Evolutionary conservation across 1,140 invertebrate genomes (phyloP).

Genomic region (Caerostris darwini): DNA sequence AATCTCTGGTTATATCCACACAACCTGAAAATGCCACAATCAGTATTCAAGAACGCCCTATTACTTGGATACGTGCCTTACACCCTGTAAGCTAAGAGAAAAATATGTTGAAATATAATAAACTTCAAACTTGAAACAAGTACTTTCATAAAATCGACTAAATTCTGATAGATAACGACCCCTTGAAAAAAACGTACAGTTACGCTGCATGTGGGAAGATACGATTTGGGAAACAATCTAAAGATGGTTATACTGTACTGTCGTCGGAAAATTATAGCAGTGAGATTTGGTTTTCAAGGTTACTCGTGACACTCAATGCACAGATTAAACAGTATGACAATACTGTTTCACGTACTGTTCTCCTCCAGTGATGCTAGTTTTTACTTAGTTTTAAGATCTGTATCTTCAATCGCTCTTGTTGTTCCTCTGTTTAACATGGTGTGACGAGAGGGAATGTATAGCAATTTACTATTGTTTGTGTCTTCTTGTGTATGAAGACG

Average conservation of each 20-base stretch:
- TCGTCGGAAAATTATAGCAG: background rate
- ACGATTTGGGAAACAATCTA: conserved; percentile 24
- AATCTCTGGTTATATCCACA: background rate
- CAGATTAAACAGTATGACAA: conserved; percentile 55
- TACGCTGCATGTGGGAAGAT: conserved; percentile 4
- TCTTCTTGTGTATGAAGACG: conserved; percentile 15
- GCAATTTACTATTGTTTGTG: conserved; percentile 17
- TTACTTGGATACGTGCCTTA: background rate
- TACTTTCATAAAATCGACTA: background rate
- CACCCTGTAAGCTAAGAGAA: background rate
- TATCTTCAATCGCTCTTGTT: conserved; percentile 46
- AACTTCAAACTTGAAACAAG: background rate
- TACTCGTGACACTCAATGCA: conserved; percentile 44
- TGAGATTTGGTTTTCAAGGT: conserved; percentile 53
- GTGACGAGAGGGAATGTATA: conserved; percentile 46
- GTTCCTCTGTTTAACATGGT: conserved; percentile 56
- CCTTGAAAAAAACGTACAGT: background rate
- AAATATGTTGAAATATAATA: background rate
- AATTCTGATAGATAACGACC: no score
- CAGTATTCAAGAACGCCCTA: background rate
- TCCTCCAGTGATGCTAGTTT: conserved; percentile 13
- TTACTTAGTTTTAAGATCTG: conserved; percentile 64
- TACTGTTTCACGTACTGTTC: conserved; percentile 14
- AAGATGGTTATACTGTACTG: background rate
- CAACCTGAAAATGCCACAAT: background rate